A percentile compares a stretch with the other conserved stretches of the same genome.
These are phyloP conservation scores for Zosterops hypoxanthus DNA, from an alignment of 2,113 vertebrate species.

Conservation along the genomic window DNA sequence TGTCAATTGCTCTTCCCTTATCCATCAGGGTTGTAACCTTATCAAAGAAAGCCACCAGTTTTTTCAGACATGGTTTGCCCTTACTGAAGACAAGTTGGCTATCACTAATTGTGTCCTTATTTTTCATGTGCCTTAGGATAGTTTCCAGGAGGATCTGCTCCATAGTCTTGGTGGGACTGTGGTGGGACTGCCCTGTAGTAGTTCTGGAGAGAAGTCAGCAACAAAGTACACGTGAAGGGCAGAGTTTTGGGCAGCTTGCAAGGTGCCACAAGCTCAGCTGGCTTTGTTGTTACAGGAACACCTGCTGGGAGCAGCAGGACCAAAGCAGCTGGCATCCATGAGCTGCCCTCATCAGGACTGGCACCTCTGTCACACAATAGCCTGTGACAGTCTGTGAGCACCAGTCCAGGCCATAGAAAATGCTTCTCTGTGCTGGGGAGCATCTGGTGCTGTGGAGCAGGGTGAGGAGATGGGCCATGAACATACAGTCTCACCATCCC, in stretches of 20 bases:
- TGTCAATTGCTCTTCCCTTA: neutral
- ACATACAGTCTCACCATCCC: neutral
- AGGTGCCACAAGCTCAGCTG: neutral
- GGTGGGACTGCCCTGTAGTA: too few species aligned
- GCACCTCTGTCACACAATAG: neutral
- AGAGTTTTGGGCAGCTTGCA: neutral
- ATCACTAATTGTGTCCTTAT: neutral
- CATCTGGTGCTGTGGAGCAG: neutral
- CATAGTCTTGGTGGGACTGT: too few species aligned
- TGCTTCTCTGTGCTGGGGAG: neutral
- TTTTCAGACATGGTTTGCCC: neutral
- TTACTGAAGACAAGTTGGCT: neutral
- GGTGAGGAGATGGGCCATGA: neutral
- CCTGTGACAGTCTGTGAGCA: neutral
- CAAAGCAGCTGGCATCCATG: neutral
- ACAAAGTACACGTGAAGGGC: neutral
- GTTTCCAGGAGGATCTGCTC: neutral
- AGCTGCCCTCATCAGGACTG: neutral
- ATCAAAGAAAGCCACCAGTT: neutral
- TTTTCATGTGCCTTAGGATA: neutral
- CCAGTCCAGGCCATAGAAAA: neutral
- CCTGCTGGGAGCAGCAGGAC: neutral
- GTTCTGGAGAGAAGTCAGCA: neutral
- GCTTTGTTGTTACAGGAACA: neutral
- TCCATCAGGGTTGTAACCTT: too few species aligned